Evolutionary conservation across 2,797 vertebrate species (phyloP), one percentile per base, ranked within the genome.

Genomic region (Dromococcyx pavoninus): DNA sequence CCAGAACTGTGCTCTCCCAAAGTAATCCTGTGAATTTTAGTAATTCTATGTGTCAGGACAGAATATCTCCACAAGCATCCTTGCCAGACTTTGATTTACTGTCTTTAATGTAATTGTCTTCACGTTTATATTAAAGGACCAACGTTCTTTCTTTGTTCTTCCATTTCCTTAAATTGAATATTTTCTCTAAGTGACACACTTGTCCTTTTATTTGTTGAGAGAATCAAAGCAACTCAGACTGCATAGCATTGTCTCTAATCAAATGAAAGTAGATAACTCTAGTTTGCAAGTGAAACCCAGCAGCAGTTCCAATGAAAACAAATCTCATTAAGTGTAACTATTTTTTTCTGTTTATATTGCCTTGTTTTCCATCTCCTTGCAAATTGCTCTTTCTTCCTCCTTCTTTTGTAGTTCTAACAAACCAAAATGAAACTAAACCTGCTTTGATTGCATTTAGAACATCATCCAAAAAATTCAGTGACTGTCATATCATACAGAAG

Each of bases 251-350:
- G 95, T 95, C 79, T 92, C 85, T 95, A 93, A 97, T 94, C 95
- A 89, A 96, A 92, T 95, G 94, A 95, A 94, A 96, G 83, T 21
- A 92, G 96, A 96, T 96, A 96, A 93, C 66, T 91, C 89, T 86
- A 91, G 95, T 91, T 96, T 93, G 93, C 93, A 96, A 95, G 83
- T 90, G 73, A 95, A 96, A 94, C 76, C 70, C 83, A 95, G 80
- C 78, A 96, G 89, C 65, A 4, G 37, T 84, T 95, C 79, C 84
- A 94, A 71, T 95, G 94, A 91, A 96, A 96, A 94, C 56, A 96
- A 95, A 97, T 94, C 89, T 91, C 78, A 93, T 96, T 96, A 95
- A 94, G 87, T 89, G 83, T 93, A 94, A 91, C 96, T 92, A 33
- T 80, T 93, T 93, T n/a, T 91, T 94, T 78, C 67, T 88, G 44